Conservation (phyloP, 2,113 vertebrate species). For the Psammodynastes pulverulentus region DNA sequence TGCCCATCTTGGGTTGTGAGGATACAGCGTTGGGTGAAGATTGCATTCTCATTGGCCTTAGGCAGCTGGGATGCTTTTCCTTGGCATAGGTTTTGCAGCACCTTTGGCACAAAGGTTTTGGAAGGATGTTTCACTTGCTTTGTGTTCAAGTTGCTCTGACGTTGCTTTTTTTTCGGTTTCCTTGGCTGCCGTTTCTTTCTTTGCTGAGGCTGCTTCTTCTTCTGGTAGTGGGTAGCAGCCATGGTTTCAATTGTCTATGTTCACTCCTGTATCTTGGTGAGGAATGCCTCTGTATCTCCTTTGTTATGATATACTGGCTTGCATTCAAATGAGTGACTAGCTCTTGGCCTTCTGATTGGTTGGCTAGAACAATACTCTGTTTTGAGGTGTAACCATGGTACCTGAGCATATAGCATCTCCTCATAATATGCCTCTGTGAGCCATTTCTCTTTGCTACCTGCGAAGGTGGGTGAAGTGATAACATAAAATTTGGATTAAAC, state of each 20-base stretch:
- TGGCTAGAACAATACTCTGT: background rate
- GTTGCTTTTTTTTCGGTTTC: background rate
- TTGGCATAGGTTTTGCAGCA: background rate
- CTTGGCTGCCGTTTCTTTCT: background rate
- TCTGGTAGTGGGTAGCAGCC: background rate
- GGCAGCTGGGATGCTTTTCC: background rate
- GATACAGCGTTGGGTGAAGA: background rate
- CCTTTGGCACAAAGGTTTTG: background rate
- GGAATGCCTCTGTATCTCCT: background rate
- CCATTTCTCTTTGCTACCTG: background rate
- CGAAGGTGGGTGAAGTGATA: background rate
- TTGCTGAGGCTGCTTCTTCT: background rate
- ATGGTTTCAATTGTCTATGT: background rate
- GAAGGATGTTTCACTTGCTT: background rate
- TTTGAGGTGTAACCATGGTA: background rate
- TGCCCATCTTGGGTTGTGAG: conserved; percentile 1
- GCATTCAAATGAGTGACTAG: conserved; percentile 7
- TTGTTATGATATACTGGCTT: background rate
- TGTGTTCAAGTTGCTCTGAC: background rate
- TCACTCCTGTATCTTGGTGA: background rate
- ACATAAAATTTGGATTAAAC: background rate
- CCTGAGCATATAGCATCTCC: background rate
- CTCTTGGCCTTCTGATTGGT: conserved; percentile 3
- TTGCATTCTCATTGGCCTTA: background rate
- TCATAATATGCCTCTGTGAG: conserved; percentile 1